Base-by-base conservation (phyloP, 2,888 invertebrate species). In the Cantharis lateralis region DNA sequence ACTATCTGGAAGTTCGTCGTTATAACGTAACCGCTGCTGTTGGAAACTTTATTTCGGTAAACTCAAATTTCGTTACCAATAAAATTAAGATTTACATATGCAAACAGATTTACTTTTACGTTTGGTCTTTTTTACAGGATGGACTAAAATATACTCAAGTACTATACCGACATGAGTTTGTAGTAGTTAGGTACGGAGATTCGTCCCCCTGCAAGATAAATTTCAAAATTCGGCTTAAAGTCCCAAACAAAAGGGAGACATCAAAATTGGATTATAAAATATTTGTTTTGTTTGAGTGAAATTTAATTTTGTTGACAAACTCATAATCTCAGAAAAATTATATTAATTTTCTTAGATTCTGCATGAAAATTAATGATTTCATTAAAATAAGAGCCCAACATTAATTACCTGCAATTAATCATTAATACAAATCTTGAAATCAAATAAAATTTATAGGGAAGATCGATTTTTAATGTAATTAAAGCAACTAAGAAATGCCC, bases 381-480 rank as follows among this genome's bases (percentile, higher is more conserved):
- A n/a, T 48, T 48, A 48, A 4, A 48, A 48, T 48, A 48, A 48
- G 48, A n/a, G 48, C 48, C n/a, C 11, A n/a, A n/a, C n/a, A n/a
- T 48, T n/a, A 48, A 48, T 48, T 48, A 48, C n/a, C 48, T n/a
- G 48, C n/a, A n/a, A 48, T 48, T 48, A 48, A 48, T 48, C 48
- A 48, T 48, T 48, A 48, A 48, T n/a, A 48, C 48, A 48, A 48
- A 48, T 48, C 48, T 48, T n/a, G 48, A 48, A 48, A 48, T 48
- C 48, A 48, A 48, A 48, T 18, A 66, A 66, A 66, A 66, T 18
- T 66, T 66, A 16, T 20, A 71, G 66, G 66, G 62, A 68, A 77
- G 77, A 77, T 77, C 77, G 77, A 77, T 73, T 77, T 68, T 71
- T 64, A 78, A 81, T 80, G 79, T 80, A 81, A 81, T 81, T 81